phyloP scores from a whole-genome alignment of 2,888 invertebrate genomes.

The Glyphotaelius pellucidus region DNA sequence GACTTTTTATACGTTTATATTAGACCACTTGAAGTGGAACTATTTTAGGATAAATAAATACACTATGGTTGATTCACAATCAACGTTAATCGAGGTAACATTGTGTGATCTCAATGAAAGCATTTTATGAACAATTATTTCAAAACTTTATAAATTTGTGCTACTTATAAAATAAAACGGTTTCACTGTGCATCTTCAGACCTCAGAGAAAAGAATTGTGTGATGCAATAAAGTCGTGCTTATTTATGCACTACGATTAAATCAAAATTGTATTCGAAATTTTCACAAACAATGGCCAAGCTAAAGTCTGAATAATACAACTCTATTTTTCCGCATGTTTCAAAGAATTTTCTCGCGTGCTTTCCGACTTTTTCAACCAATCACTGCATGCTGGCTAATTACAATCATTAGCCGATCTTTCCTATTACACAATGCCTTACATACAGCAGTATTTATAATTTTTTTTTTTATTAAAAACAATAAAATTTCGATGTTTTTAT shows the following conservation, averaged over 20 bases:
- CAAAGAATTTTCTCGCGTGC: constrained; percentile 3
- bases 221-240: too few species aligned
- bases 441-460: neutral
- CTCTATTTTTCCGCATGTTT: neutral
- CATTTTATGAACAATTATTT: too few species aligned
- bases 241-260: neutral
- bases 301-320: neutral
- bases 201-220: too few species aligned
- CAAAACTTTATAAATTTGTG: too few species aligned
- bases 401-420: neutral
- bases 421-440: neutral
- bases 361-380: neutral
- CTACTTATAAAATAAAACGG: too few species aligned
- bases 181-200: too few species aligned
- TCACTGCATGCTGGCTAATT: neutral
- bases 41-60: too few species aligned
- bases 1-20: neutral
- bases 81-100: too few species aligned
- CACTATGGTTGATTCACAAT: too few species aligned
- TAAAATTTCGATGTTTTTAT: neutral
- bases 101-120: too few species aligned
- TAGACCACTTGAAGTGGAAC: too few species aligned
- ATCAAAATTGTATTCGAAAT: neutral
- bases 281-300: neutral
- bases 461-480: neutral